phyloP scores from a whole-genome alignment of 2,888 invertebrate genomes.

The Meteorus colon region DNA sequence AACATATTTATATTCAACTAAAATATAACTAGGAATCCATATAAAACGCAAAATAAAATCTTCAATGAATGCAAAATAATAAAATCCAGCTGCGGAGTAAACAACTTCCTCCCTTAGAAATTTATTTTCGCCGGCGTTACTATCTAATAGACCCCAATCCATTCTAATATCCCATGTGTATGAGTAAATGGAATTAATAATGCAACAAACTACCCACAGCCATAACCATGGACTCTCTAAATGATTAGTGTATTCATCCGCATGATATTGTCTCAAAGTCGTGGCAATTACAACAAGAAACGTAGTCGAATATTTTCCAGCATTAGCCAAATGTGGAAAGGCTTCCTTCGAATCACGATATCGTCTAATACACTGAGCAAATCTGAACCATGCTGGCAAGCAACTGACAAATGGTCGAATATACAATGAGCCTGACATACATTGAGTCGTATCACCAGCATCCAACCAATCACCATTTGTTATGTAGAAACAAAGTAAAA shows the following conservation, averaged over 20 bases:
- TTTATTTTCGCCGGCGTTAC: slow-evolving; percentile 91
- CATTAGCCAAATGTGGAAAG: slow-evolving; percentile 97
- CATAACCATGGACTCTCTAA: slow-evolving; percentile 90
- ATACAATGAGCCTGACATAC: slow-evolving; percentile 82
- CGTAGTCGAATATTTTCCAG: slow-evolving; percentile 97
- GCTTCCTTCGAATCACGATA: slow-evolving; percentile 95
- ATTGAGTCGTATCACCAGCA: slow-evolving; percentile 79
- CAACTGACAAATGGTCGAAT: slow-evolving; percentile 91
- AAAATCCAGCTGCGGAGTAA: slow-evolving; percentile 92
- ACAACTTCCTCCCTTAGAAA: slow-evolving; percentile 96
- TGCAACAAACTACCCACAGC: slow-evolving; percentile 89
- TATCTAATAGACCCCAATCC: slow-evolving; percentile 98
- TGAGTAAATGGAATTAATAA: slow-evolving; percentile 94
- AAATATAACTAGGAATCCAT: slow-evolving; percentile 91
- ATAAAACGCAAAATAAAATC: slow-evolving; percentile 94
- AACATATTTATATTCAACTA: slow-evolving; percentile 86
- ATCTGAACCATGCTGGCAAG: slow-evolving; percentile 97
- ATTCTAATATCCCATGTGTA: slow-evolving; percentile 99
- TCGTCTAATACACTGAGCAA: slow-evolving; percentile 96
- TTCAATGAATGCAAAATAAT: slow-evolving; percentile 97
- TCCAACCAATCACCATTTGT: slow-evolving; percentile 84
- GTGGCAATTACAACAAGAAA: slow-evolving; percentile 94
- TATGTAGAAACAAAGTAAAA: slow-evolving; percentile 92
- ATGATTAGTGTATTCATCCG: slow-evolving; percentile 71
- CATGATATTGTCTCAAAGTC: slow-evolving; percentile 80